These are phyloP conservation scores for Scomber japonicus DNA, from an alignment of 2,113 vertebrate species.

Conservation along the genomic window DNA sequence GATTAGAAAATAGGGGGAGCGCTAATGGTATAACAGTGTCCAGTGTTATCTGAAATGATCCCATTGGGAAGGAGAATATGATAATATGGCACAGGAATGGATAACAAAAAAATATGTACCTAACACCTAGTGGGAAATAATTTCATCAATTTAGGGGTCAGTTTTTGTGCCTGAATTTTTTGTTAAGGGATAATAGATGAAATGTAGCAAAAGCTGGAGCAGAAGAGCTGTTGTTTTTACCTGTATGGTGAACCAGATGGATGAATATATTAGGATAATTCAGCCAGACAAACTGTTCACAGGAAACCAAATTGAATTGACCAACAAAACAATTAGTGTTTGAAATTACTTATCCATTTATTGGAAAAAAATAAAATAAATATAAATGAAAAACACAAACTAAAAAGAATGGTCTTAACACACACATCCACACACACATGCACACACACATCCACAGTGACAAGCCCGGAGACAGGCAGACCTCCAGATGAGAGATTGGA, in stretches of 20 bases:
- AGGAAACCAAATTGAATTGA: slow-evolving; percentile 11
- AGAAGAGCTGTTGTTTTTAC: slow-evolving; percentile 16
- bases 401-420: slow-evolving; percentile 12
- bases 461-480: slow-evolving; percentile 73
- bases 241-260: slow-evolving; percentile 28
- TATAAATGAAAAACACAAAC: slow-evolving; percentile 20
- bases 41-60: slow-evolving; percentile 72
- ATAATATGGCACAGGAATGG: slow-evolving; percentile 38
- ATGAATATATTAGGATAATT: slow-evolving; percentile 21
- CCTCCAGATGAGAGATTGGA: slow-evolving; percentile 85
- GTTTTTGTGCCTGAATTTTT: slow-evolving; percentile 27
- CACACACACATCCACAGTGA: slow-evolving; percentile 58
- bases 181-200: slow-evolving; percentile 33
- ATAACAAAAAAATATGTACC: slow-evolving; percentile 23
- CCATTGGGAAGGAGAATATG: slow-evolving; percentile 62
- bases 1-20: slow-evolving; percentile 80
- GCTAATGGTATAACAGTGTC: slow-evolving; percentile 75
- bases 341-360: slow-evolving; percentile 6
- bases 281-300: slow-evolving; percentile 22
- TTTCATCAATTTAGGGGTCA: slow-evolving; percentile 21
- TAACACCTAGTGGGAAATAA: slow-evolving; percentile 32
- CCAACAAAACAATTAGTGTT: neutral
- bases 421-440: slow-evolving; percentile 25
- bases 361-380: slow-evolving; percentile 13
- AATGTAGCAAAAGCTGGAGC: slow-evolving; percentile 11